Conservation (phyloP, 1,140 invertebrate genomes). For the Saccostrea glomerata region DNA sequence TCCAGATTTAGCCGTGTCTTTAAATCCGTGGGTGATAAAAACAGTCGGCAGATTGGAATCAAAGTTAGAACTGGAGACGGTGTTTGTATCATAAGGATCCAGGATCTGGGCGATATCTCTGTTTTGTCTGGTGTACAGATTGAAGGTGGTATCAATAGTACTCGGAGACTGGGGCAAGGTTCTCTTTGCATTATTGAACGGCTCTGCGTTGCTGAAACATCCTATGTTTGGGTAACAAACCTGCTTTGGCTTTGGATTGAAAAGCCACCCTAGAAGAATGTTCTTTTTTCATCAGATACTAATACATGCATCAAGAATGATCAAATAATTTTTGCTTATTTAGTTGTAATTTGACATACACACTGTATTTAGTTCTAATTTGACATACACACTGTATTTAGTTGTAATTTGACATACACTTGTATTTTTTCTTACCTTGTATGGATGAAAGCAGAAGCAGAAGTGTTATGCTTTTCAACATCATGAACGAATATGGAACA, state of each 20-base stretch:
- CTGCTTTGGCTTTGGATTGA: background rate
- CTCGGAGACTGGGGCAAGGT: constrained; percentile 91
- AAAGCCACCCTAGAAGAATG: too few relatives aligned
- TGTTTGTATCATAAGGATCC: background rate
- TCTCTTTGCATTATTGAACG: constrained; percentile 81
- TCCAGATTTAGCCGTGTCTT: background rate
- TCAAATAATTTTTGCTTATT: too few relatives aligned
- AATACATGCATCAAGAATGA: too few relatives aligned
- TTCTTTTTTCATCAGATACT: too few relatives aligned
- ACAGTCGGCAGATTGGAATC: background rate
- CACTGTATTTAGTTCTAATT: too few relatives aligned
- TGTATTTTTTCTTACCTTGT: background rate
- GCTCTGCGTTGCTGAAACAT: constrained; percentile 93
- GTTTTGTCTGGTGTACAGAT: constrained; percentile 78
- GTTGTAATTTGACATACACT: too few relatives aligned
- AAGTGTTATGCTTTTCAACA: background rate
- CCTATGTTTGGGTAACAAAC: constrained; percentile 81
- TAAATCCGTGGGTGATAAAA: constrained; percentile 43
- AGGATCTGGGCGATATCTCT: constrained; percentile 42
- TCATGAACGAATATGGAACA: background rate
- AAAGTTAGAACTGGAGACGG: background rate
- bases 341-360: too few relatives aligned
- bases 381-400: too few relatives aligned
- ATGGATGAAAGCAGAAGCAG: background rate
- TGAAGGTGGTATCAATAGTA: constrained; percentile 85